Conservation (phyloP, 2,113 vertebrate genomes). For the Labeo catla region DNA sequence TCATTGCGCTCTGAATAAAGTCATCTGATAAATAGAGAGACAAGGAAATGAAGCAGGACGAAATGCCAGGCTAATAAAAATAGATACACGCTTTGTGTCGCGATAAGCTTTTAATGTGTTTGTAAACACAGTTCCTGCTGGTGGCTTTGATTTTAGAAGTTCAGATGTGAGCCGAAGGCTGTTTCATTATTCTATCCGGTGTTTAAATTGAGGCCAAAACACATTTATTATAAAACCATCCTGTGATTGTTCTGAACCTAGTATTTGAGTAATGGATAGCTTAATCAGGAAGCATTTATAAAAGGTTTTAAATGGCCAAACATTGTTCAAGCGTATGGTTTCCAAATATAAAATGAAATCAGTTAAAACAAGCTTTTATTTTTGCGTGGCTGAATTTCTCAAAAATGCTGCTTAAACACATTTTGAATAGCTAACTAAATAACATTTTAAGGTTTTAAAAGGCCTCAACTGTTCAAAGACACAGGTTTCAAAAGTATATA, state of each 20-base stretch:
- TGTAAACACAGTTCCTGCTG: not conserved
- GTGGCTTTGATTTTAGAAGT: not conserved
- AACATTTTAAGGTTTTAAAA: too few relatives aligned
- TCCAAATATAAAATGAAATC: not conserved
- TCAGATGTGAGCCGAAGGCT: not conserved
- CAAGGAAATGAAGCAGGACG: constrained; percentile 5
- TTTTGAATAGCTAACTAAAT: too few relatives aligned
- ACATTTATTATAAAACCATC: not conserved
- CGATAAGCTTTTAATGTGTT: not conserved
- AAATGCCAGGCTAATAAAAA: not conserved
- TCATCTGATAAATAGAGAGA: constrained; percentile 1
- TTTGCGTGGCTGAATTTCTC: not conserved
- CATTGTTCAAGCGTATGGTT: too few relatives aligned
- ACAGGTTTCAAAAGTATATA: too few relatives aligned
- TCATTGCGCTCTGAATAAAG: not conserved
- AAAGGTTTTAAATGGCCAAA: not conserved
- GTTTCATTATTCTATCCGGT: constrained; percentile 10
- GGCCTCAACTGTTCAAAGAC: not conserved
- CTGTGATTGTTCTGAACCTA: not conserved
- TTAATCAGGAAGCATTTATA: not conserved
- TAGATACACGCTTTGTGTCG: not conserved
- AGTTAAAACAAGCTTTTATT: not conserved
- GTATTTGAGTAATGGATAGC: not conserved
- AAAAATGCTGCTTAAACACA: not conserved
- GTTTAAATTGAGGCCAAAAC: constrained; percentile 15